phyloP scores from a whole-genome alignment of 2,113 vertebrate species.

The Platichthys stellatus region DNA sequence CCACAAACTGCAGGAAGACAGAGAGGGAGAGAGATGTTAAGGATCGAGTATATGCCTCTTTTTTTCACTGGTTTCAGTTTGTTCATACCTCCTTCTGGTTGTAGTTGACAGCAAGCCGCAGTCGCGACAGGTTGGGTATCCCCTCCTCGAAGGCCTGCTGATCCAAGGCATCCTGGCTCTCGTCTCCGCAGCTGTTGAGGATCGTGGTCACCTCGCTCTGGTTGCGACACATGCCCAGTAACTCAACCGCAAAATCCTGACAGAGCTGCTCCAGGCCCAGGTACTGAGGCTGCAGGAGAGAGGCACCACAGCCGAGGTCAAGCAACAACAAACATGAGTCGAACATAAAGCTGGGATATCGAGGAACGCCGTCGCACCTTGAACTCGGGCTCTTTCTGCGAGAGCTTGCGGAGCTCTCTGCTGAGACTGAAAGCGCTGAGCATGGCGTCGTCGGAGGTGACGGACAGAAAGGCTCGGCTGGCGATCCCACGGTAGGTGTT shows the following conservation, averaged over 20 bases:
- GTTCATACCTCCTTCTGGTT: constrained; percentile 88
- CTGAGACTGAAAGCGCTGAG: constrained; percentile 89
- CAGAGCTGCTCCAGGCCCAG: constrained; percentile 86
- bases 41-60: not conserved
- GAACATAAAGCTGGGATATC: not conserved
- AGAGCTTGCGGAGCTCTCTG: constrained; percentile 87
- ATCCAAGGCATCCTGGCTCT: constrained; percentile 77
- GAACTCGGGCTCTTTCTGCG: constrained; percentile 91
- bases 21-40: not conserved
- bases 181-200: constrained; percentile 84
- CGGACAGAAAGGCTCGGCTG: constrained; percentile 88
- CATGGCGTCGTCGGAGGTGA: constrained; percentile 90
- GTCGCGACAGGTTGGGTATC: constrained; percentile 88
- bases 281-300: constrained; percentile 86
- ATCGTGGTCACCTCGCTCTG: constrained; percentile 91
- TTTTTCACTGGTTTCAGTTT: not conserved
- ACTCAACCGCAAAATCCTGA: constrained; percentile 90
- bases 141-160: constrained; percentile 89
- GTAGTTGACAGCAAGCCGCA: constrained; percentile 89
- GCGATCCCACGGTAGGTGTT: constrained; percentile 92
- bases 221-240: constrained; percentile 92
- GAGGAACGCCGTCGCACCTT: constrained; percentile 80
- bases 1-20: constrained; percentile 85
- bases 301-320: constrained; percentile 1
- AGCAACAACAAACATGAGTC: not conserved